Evolutionary conservation across 2,888 invertebrate species (phyloP).

Genomic region (Brachypalpus laphriformis): DNA sequence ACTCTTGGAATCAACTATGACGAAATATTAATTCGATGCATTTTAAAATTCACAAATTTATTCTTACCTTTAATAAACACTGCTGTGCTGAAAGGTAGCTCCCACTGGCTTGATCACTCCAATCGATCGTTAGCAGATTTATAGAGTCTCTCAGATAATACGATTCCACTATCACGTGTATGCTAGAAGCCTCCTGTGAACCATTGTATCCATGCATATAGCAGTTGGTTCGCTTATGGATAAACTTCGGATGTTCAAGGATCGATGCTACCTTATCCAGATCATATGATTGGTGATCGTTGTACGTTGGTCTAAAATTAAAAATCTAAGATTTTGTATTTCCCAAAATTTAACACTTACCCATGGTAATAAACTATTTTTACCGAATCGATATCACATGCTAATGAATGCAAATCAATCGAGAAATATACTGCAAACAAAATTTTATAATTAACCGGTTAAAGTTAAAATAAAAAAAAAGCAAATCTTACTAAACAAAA

Average conservation of each 20-base stretch:
- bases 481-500: neutral
- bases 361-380: conserved; percentile 47
- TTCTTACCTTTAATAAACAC: conserved; percentile 18
- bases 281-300: neutral
- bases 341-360: neutral
- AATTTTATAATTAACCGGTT: neutral
- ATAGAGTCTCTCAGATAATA: conserved; percentile 35
- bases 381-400: neutral
- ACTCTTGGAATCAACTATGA: conserved; percentile 24
- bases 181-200: conserved; percentile 25
- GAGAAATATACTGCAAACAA: neutral
- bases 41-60: neutral
- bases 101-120: conserved; percentile 14
- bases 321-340: neutral
- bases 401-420: neutral
- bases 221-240: conserved; percentile 29
- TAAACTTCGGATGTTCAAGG: conserved; percentile 36
- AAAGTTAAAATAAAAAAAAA: neutral
- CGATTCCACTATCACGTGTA: conserved; percentile 27
- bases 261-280: conserved; percentile 11
- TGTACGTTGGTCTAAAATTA: conserved; percentile 24
- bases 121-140: conserved; percentile 58
- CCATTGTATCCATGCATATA: conserved; percentile 45
- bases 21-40: neutral
- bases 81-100: conserved; percentile 40